A percentile compares a stretch with the other conserved stretches of the same genome.
phyloP scores from a whole-genome alignment of 2,888 invertebrate species.

The Marasmarcha lunaedactyla region DNA sequence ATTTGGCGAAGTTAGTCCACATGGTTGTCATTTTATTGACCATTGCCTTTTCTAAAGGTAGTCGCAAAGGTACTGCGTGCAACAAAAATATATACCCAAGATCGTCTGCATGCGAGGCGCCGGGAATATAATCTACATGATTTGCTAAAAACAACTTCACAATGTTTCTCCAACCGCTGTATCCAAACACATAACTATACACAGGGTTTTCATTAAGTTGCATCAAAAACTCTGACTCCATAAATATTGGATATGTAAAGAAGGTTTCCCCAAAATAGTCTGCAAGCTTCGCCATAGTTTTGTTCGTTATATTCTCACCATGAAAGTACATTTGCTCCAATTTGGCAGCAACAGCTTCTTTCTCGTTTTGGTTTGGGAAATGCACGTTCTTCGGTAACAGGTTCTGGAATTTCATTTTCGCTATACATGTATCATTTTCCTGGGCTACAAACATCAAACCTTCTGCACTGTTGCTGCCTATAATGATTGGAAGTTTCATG shows the following conservation, averaged over 20 bases:
- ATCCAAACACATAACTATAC: slow-evolving; percentile 50
- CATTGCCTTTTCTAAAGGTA: slow-evolving; percentile 34
- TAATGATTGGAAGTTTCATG: slow-evolving; percentile 54
- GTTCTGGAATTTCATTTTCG: slow-evolving; percentile 25
- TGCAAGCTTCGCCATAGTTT: background rate
- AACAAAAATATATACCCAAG: slow-evolving; percentile 51
- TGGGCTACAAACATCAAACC: slow-evolving; percentile 33
- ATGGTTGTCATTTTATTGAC: slow-evolving; percentile 45
- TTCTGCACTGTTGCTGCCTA: slow-evolving; percentile 52
- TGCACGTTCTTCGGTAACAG: slow-evolving; percentile 36
- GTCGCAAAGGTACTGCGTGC: slow-evolving; percentile 17
- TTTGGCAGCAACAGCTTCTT: slow-evolving; percentile 32
- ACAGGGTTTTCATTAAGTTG: slow-evolving; percentile 41
- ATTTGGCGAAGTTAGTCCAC: slow-evolving; percentile 63
- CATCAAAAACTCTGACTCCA: slow-evolving; percentile 45
- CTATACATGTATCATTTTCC: background rate
- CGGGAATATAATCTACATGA: slow-evolving; percentile 18
- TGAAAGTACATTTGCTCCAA: slow-evolving; percentile 17
- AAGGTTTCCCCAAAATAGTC: slow-evolving; percentile 51
- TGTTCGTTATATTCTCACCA: background rate
- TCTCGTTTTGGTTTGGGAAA: slow-evolving; percentile 36
- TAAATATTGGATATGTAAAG: slow-evolving; percentile 45
- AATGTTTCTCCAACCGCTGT: slow-evolving; percentile 47
- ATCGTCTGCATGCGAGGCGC: slow-evolving; percentile 57
- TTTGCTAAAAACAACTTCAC: slow-evolving; percentile 39